A percentile compares a stretch with the other conserved stretches of the same genome.
Evolutionary conservation across 2,113 vertebrate species (phyloP).

Genomic region (Macrotis lagotis): DNA sequence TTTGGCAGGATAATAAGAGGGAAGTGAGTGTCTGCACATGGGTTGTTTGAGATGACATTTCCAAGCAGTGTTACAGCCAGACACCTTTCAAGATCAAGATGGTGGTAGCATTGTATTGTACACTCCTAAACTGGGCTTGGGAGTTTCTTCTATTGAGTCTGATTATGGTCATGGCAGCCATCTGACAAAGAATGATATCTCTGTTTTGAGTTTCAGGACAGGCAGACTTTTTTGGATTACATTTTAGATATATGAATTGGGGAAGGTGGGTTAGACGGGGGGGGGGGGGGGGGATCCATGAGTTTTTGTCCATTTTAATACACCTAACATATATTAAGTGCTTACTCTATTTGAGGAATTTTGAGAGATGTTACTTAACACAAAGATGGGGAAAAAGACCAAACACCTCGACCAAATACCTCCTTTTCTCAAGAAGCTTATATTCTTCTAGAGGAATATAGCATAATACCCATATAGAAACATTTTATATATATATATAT

Average conservation of each 20-base stretch:
- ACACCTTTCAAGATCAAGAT: constrained; percentile 12
- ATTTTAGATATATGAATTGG: background rate
- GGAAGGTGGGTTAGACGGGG: background rate
- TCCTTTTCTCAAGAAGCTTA: background rate
- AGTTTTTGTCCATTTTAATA: background rate
- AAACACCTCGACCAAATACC: no score
- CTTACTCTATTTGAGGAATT: background rate
- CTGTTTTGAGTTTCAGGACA: background rate
- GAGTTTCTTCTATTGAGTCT: background rate
- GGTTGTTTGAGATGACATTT: constrained; percentile 4
- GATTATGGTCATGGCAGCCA: background rate
- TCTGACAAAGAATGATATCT: background rate
- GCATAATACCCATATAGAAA: background rate
- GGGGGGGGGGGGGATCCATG: background rate
- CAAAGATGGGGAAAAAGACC: background rate
- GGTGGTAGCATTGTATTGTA: background rate
- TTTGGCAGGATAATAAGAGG: constrained; percentile 33
- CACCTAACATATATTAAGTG: background rate
- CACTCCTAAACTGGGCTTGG: background rate
- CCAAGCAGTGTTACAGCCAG: constrained; percentile 22
- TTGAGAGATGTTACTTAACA: background rate
- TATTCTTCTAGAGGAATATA: background rate
- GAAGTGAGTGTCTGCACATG: background rate
- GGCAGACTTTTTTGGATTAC: background rate
- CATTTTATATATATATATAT: background rate